phyloP scores from a whole-genome alignment of 1,140 invertebrate genomes.

The Vollenhovia emeryi region DNA sequence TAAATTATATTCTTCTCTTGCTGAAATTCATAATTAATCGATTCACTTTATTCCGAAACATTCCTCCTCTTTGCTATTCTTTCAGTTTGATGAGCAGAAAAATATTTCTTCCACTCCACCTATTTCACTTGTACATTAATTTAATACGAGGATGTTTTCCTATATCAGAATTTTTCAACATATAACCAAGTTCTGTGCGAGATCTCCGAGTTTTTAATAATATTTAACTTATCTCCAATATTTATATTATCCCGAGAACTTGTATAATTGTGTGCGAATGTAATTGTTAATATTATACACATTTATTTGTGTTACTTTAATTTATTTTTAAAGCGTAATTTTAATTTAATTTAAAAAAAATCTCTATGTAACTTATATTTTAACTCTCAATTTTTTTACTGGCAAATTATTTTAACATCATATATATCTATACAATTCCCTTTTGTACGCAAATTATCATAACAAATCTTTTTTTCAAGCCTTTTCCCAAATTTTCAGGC shows the following conservation, averaged over 20 bases:
- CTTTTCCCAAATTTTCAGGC: background rate
- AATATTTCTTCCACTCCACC: constrained; percentile 5
- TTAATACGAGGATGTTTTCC: background rate
- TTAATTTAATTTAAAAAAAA: background rate
- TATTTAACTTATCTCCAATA: constrained; percentile 31
- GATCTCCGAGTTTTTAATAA: background rate
- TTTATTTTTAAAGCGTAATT: background rate
- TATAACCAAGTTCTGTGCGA: background rate
- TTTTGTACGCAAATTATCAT: background rate
- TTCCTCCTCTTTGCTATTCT: background rate
- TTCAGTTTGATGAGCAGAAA: background rate
- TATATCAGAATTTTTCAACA: background rate
- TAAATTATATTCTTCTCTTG: background rate
- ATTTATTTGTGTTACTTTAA: background rate
- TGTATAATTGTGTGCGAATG: background rate
- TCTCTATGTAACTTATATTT: background rate
- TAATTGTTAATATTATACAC: background rate
- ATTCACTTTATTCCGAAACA: background rate
- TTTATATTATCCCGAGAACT: background rate
- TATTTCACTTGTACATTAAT: constrained; percentile 1
- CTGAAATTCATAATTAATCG: constrained; percentile 4
- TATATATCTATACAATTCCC: background rate
- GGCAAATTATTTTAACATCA: background rate
- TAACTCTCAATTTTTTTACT: background rate
- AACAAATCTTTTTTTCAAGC: background rate